Evolutionary conservation across 2,888 invertebrate species (phyloP).

Genomic region (Morpho deidamia): DNA sequence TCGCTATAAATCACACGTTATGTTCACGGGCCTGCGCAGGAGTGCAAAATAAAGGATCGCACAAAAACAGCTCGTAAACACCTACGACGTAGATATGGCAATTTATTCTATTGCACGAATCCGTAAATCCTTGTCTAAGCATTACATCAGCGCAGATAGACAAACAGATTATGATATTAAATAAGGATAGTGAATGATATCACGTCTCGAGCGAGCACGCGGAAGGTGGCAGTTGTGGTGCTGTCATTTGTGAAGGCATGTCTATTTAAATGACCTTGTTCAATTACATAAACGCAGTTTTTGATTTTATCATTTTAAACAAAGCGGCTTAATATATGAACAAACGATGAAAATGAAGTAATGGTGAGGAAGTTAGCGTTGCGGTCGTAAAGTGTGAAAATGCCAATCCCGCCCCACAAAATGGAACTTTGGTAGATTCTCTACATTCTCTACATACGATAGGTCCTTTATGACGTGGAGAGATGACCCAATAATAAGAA

Average conservation of each 20-base stretch:
- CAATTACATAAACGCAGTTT: too few species aligned
- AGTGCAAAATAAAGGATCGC: slow-evolving; percentile 12
- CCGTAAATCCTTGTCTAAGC: slow-evolving; percentile 1
- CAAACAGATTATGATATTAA: slow-evolving; percentile 6
- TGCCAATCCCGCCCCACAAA: too few species aligned
- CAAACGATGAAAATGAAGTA: too few species aligned
- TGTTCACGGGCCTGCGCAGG: slow-evolving; percentile 19
- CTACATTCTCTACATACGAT: too few species aligned
- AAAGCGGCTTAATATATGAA: too few species aligned
- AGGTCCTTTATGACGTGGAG: too few species aligned
- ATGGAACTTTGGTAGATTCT: too few species aligned
- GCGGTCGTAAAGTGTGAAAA: too few species aligned
- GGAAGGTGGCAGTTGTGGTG: too few species aligned
- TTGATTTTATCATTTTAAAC: too few species aligned
- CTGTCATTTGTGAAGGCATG: neutral
- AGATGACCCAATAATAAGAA: too few species aligned
- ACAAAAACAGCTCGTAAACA: slow-evolving; percentile 13
- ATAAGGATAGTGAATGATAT: slow-evolving; percentile 1
- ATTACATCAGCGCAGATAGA: slow-evolving; percentile 14
- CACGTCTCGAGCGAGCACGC: neutral
- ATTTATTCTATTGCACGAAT: slow-evolving; percentile 12
- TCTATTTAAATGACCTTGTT: neutral
- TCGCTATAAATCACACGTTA: slow-evolving; percentile 13
- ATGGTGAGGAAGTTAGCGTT: too few species aligned
- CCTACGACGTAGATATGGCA: slow-evolving; percentile 12